Percentiles rank a stretch among this genome's conserved stretches.
Evolutionary conservation across 2,797 vertebrate genomes (phyloP).

Genomic region (Rhynchotus rufescens): DNA sequence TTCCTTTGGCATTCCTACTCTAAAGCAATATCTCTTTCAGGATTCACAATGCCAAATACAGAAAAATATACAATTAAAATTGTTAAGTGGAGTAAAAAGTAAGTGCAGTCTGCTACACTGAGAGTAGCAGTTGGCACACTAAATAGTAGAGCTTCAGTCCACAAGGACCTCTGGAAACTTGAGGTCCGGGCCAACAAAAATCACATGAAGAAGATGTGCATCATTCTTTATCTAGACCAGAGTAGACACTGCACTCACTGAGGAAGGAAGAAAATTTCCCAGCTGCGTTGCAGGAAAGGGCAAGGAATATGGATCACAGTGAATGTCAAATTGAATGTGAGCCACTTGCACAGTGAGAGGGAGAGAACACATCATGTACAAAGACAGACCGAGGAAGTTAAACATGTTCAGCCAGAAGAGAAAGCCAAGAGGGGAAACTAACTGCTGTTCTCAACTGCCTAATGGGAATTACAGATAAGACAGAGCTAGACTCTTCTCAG

Average conservation of each 20-base stretch:
- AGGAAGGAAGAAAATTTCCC: background rate
- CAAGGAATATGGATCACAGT: background rate
- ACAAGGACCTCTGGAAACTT: background rate
- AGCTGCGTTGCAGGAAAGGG: background rate
- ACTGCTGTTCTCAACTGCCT: background rate
- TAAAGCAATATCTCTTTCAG: background rate
- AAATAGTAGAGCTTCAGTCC: background rate
- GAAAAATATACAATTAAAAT: background rate
- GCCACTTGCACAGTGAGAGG: background rate
- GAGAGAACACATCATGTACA: background rate
- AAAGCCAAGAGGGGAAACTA: background rate
- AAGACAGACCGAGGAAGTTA: background rate
- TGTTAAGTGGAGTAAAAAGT: background rate
- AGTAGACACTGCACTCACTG: background rate
- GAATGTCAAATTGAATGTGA: background rate
- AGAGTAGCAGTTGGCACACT: rapidly evolving
- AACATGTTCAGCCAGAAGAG: background rate
- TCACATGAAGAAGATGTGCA: background rate
- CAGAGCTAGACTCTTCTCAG: background rate
- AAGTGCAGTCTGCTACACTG: background rate
- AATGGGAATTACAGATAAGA: background rate
- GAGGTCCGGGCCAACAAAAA: background rate
- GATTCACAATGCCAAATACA: background rate
- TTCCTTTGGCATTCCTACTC: background rate
- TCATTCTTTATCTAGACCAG: background rate